Evolutionary conservation across 1,140 invertebrate genomes (phyloP), one percentile per base, ranked within the genome.

Genomic region (Drosophila setifemur): DNA sequence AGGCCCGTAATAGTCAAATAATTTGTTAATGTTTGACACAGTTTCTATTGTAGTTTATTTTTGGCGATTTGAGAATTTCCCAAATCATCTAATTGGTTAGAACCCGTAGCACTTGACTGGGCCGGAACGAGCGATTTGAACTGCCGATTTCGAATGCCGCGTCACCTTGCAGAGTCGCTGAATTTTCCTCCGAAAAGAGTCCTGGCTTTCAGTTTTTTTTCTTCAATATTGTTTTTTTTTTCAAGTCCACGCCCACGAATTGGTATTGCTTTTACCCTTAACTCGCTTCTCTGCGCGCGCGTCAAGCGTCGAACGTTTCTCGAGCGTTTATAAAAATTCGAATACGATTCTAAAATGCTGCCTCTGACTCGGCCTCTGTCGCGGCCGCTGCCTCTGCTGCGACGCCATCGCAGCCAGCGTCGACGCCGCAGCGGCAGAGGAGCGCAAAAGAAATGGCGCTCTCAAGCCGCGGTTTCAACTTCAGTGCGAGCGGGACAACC

Each of bases 241-340:
- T 42, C 44, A 43, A 28, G 54, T 71, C 67, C 53, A 71, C 67
- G 67, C 67, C 67, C 67, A 60, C 67, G 54, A 35, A 18, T 21
- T 45, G 18, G 14, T 12, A n/a, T n/a, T n/a, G n/a, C n/a, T n/a
- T n/a, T 37, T 12, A 18, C 55, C 6, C 29, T 8, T 44, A 8
- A 47, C 35, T 71, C 54, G 66, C 49, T 64, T 70, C 9, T 49
- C 64, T 83, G 68, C 78, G 78, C 77, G 73, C 75, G 78, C 78
- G 85, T 89, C 88, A 86, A 77, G 83, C 79, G 71, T 85, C 63
- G 54, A 83, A 63, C 81, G 79, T 85, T 83, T 72, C 79, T 83
- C 81, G 79, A 79, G 79, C 75, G 79, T 83, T 86, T 89, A 85
- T 89, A 89, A 89, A 89, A 89, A 88, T 89, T 89, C 83, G 81